Evolutionary conservation across 2,888 invertebrate genomes (phyloP), one percentile per base, ranked within the genome.

Genomic region (Brachypterus glaber): DNA sequence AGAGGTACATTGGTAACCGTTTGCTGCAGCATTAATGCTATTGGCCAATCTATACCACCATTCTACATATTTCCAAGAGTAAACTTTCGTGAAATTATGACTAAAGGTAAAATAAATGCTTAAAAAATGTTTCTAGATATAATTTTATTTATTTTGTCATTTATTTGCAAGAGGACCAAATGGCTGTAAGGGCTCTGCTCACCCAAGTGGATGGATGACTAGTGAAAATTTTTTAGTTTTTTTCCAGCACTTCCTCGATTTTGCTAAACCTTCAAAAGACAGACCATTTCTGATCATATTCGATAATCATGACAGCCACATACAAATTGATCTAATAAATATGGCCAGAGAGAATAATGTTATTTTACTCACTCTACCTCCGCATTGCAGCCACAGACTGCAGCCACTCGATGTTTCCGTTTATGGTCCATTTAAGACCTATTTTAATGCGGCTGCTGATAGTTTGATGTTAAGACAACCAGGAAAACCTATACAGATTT

Each of bases 201-300:
- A 51, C 29, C 46, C 41, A 36, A 50, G 45, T 26, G 53, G 53
- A 12, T 53, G 51, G 51, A 49, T 53, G 16, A 47, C 49, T 24
- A 13, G 40, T 15, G 38, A 49, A 9, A 33, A 48, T 4, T 52
- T 53, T 37, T 37, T 46, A 4, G 27, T 42, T 11, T 53, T 46
- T 52, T 40, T 53, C 30, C 12, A 37, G 11, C 21, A 21, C 21
- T 21, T 21, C 21, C 9, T 21, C 5, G 7, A 21, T 7, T 9
- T 7, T 9, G 21, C 21, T 9, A 21, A 21, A 9, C 21, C 21
- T 21, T 21, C 21, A 5, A 21, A 21, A 21, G 21, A 21, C 9
- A 5, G 21, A 21, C 21, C 5, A 5, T 7, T 21, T 7, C 9
- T 21, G 9, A 9, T 21, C 5, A 37, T 43, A 15, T 34, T 39